These are phyloP conservation scores for Drosophila cognata DNA, from an alignment of 2,888 invertebrate genomes.

Conservation along the genomic window DNA sequence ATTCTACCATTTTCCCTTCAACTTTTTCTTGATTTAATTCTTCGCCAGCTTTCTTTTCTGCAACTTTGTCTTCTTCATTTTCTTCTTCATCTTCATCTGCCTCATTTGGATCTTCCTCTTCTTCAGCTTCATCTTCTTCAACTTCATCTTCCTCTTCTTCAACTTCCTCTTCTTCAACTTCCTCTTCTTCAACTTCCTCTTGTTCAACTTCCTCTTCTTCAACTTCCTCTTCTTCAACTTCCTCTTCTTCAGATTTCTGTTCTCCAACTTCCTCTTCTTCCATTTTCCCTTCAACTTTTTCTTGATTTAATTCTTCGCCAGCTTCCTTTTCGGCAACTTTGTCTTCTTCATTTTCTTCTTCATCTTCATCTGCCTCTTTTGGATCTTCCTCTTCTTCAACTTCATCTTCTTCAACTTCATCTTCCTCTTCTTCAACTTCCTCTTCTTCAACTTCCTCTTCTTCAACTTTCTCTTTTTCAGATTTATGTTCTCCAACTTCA, in stretches of 20 bases:
- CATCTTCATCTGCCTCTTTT: neutral
- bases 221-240: neutral
- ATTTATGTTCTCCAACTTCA: neutral
- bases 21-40: too few species aligned
- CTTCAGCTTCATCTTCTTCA: too few species aligned
- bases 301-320: too few species aligned
- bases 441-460: neutral
- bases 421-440: neutral
- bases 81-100: neutral
- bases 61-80: too few species aligned
- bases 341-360: neutral
- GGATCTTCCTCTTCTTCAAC: neutral
- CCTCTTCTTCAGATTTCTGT: neutral
- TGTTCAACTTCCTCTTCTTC: too few species aligned
- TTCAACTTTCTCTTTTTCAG: neutral
- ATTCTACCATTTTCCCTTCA: neutral
- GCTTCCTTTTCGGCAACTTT: too few species aligned
- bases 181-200: neutral
- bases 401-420: too few species aligned
- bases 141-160: neutral
- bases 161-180: too few species aligned
- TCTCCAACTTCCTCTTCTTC: neutral
- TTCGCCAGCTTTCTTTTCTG: too few species aligned
- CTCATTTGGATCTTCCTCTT: neutral
- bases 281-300: too few species aligned